Base-by-base conservation (phyloP, 2,113 vertebrate genomes). In the Hippocampus zosterae region DNA sequence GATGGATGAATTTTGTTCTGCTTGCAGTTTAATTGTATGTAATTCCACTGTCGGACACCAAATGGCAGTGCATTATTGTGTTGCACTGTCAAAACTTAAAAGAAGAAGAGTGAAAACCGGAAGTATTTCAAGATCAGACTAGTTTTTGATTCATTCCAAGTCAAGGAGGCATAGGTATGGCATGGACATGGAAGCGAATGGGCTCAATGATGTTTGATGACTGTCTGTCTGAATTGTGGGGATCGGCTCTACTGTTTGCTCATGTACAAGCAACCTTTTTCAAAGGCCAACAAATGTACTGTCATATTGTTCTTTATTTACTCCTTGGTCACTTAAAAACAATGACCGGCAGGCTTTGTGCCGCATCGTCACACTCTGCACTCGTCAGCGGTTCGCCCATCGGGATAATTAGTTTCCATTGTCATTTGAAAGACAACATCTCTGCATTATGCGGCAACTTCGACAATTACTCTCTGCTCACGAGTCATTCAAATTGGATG, bases 341-440 rank as follows among this genome's bases (percentile, higher is more conserved):
- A 63, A n/a, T 63, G 61, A 41, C 33, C 11, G 19, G n/a, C 10
- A 41, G 21, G 37, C 37, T 41, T 63, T 12, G 12, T 63, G 21
- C 37, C 37, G 40, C 61, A 63, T 25, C 8, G 19, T 5, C 33
- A 33, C 42, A 57, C 59, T 73, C 40, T 55, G 19, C 37, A 59
- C 29, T 23, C 15, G 0, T 65, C 65, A 70, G 41, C 55, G 29
- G 18, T 65, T 67, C 3, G 5, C 5, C 50, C 65, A 75, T 75
- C 75, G 70, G 41, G 41, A 55, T 75, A 73, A 75, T 83, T 52
- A 68, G 15, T 75, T 66, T 78, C 50, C 48, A 60, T 61, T 41
- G 41, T 55, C 62, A 64, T 50, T 76, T 60, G 44, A 64, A 61
- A 42, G 16, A 67, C 10, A 53, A 29, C 44, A 67, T 42, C 50